Evolutionary conservation across 2,113 vertebrate genomes (phyloP).

Genomic region (Gnathonemus longibarbis): DNA sequence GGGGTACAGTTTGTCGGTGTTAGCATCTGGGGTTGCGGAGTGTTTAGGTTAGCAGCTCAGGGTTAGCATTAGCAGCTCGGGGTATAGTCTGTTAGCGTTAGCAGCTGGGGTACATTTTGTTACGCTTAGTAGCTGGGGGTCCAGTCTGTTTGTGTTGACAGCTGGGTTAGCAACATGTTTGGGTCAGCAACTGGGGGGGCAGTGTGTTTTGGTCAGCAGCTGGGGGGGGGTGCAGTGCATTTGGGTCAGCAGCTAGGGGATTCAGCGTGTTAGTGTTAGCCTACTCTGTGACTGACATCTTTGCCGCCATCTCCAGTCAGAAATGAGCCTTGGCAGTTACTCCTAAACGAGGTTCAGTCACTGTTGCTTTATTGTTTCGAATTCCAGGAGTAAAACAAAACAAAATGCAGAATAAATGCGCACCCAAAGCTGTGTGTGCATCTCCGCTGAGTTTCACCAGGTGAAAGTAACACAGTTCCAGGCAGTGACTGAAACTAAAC

Average conservation of each 20-base stretch:
- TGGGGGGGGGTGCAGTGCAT: not conserved
- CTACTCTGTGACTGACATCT: not conserved
- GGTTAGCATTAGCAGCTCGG: too few relatives aligned
- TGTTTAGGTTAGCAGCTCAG: too few relatives aligned
- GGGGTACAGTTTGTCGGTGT: not conserved
- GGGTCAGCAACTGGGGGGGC: too few relatives aligned
- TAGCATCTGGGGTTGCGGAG: too few relatives aligned
- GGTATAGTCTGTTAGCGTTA: not conserved
- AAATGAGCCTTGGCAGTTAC: not conserved
- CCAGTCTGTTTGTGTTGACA: not conserved
- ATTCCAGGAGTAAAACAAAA: not conserved
- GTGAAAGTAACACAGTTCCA: not conserved
- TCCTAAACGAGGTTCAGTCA: not conserved
- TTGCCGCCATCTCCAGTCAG: not conserved
- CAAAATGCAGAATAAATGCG: not conserved
- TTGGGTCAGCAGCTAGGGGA: not conserved
- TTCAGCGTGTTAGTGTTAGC: not conserved
- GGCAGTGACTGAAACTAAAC: not conserved
- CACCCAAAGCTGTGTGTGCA: not conserved
- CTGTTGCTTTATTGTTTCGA: not conserved
- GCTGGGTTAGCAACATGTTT: too few relatives aligned
- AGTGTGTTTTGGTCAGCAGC: not conserved
- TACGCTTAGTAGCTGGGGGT: not conserved
- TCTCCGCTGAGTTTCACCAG: not conserved
- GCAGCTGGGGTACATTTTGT: not conserved